A percentile compares a stretch with the other conserved stretches of the same genome.
Conservation (phyloP, 2,888 invertebrate genomes). For the Biston stratarius region DNA sequence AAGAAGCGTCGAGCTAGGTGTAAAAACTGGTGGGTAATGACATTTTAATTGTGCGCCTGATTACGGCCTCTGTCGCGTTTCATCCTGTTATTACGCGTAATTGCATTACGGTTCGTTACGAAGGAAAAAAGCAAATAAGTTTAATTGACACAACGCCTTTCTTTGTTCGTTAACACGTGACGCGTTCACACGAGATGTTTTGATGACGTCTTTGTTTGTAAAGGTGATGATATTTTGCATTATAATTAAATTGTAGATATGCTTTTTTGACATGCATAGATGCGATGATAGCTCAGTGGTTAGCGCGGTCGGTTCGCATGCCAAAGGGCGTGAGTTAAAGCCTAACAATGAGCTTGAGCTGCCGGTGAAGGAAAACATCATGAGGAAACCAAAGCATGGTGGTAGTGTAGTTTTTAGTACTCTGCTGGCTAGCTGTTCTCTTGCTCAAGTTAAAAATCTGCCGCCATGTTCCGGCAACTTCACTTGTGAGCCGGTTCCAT, state of each 20-base stretch:
- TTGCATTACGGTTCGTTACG: conserved; percentile 86
- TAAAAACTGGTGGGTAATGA: conserved; percentile 82
- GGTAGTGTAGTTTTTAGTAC: too few species aligned
- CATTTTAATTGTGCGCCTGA: conserved; percentile 84
- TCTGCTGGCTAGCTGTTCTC: too few species aligned
- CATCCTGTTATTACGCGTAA: conserved; percentile 86
- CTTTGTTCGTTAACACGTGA: conserved; percentile 81
- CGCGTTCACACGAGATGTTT: conserved; percentile 67
- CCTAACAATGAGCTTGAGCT: too few species aligned
- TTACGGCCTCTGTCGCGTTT: conserved; percentile 78
- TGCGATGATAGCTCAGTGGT: too few species aligned
- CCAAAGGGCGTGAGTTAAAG: too few species aligned
- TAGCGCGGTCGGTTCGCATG: too few species aligned
- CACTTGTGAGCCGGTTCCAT: too few species aligned
- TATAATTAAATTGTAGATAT: neutral
- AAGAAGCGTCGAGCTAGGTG: conserved; percentile 65
- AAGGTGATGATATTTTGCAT: neutral
- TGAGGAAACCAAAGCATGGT: too few species aligned
- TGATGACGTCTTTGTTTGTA: conserved; percentile 29
- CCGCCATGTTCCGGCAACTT: too few species aligned
- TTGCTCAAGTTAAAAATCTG: too few species aligned
- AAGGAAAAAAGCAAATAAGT: conserved; percentile 76
- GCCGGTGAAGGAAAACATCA: too few species aligned
- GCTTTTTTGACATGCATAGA: too few species aligned
- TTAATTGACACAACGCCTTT: conserved; percentile 82